These are phyloP conservation scores for Percopsis omiscomaycus DNA, from an alignment of 2,797 vertebrate species.

Conservation along the genomic window DNA sequence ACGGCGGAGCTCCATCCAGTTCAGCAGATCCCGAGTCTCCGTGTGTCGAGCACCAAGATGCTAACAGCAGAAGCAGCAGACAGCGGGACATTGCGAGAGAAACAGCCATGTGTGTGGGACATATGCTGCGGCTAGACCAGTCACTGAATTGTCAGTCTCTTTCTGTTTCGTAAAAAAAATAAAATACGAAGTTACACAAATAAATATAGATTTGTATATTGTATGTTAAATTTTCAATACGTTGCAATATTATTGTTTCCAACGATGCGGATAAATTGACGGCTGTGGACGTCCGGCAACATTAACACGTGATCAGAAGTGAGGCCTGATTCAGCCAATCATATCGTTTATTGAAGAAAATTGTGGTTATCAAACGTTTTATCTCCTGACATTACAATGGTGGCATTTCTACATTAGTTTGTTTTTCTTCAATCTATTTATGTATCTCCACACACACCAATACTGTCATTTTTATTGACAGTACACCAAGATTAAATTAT, in stretches of 20 bases:
- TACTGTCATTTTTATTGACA: no score
- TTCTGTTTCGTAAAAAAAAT: background rate
- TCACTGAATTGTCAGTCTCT: background rate
- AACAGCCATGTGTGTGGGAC: background rate
- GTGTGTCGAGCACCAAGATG: conserved; percentile 37
- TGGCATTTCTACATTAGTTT: no score
- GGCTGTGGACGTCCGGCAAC: conserved; percentile 50
- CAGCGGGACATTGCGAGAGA: conserved; percentile 44
- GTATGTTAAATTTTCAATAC: no score
- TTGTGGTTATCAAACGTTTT: no score
- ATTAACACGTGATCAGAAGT: conserved; percentile 44
- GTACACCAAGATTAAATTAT: no score
- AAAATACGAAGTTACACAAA: background rate
- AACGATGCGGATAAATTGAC: background rate
- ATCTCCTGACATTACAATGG: no score
- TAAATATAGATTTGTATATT: no score
- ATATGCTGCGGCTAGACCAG: background rate
- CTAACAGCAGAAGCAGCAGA: background rate
- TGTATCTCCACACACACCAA: no score
- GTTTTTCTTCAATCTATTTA: no score
- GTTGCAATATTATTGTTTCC: no score
- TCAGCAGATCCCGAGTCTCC: conserved; percentile 59
- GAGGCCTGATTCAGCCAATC: conserved; percentile 39
- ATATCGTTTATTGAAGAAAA: background rate
- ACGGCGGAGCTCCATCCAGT: conserved; percentile 75